A percentile compares a stretch with the other conserved stretches of the same genome.
Conservation (phyloP, 2,113 vertebrate genomes). For the Corythornis madagascariensis region DNA sequence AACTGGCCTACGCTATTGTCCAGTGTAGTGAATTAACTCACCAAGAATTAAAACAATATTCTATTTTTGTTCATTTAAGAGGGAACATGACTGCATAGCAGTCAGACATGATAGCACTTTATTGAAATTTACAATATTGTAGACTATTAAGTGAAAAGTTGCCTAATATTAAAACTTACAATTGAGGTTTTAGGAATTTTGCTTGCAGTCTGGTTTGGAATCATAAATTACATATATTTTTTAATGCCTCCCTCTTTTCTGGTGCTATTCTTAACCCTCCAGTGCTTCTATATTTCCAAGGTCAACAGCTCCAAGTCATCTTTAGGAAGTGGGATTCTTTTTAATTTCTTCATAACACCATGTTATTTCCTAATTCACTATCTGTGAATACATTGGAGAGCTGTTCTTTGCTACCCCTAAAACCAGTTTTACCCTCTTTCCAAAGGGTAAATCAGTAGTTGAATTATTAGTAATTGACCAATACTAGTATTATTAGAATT, state of each 20-base stretch:
- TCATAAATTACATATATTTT: background rate
- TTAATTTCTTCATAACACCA: background rate
- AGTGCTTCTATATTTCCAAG: background rate
- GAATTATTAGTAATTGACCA: background rate
- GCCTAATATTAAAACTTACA: background rate
- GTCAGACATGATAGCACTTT: background rate
- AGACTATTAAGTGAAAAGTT: background rate
- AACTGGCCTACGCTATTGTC: background rate
- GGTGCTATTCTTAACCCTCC: background rate
- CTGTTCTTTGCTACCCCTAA: background rate
- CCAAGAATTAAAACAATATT: background rate
- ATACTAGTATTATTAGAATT: too few species aligned
- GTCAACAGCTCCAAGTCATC: background rate
- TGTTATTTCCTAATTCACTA: background rate
- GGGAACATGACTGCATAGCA: background rate
- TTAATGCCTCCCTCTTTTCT: background rate
- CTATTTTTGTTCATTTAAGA: slow-evolving; percentile 41
- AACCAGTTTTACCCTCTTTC: background rate
- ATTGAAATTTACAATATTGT: background rate
- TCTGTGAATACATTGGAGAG: background rate
- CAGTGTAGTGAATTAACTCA: slow-evolving; percentile 35
- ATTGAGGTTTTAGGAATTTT: background rate
- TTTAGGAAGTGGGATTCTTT: background rate
- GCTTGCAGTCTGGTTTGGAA: background rate
- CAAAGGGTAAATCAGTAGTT: background rate